These are phyloP conservation scores for Tachycineta bicolor DNA, from an alignment of 2,113 vertebrate genomes.

Conservation along the genomic window DNA sequence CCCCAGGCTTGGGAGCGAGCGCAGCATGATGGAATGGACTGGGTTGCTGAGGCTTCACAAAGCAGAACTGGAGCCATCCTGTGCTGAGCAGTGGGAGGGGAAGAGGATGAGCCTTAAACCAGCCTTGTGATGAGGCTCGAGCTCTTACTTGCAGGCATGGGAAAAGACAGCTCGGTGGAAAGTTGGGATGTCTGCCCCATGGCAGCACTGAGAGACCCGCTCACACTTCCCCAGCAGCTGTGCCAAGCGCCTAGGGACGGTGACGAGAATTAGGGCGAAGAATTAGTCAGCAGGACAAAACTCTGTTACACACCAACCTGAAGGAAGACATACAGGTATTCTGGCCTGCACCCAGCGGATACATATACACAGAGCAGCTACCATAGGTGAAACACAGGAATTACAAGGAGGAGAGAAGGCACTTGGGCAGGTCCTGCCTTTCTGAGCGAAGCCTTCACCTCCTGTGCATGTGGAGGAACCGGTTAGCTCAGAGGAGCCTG, in stretches of 20 bases:
- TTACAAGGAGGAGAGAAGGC: neutral
- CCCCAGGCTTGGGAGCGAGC: neutral
- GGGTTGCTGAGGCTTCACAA: neutral
- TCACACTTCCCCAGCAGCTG: rapidly evolving
- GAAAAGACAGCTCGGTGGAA: neutral
- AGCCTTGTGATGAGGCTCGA: neutral
- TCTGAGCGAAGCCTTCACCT: rapidly evolving
- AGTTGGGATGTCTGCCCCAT: neutral
- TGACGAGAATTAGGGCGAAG: neutral
- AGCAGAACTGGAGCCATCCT: neutral
- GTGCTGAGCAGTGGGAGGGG: neutral
- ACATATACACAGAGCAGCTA: neutral
- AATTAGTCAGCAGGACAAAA: neutral
- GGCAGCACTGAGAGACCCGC: neutral
- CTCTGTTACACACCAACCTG: neutral
- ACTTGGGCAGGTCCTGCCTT: neutral
- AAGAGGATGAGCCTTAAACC: neutral
- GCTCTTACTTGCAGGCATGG: neutral
- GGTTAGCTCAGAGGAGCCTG: neutral
- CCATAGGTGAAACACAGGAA: neutral
- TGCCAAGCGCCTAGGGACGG: neutral
- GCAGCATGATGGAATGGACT: rapidly evolving
- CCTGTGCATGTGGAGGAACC: neutral
- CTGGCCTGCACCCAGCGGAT: neutral
- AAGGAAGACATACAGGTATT: neutral